These are phyloP conservation scores for Strix aluco DNA, from an alignment of 2,113 vertebrate genomes.

Conservation along the genomic window DNA sequence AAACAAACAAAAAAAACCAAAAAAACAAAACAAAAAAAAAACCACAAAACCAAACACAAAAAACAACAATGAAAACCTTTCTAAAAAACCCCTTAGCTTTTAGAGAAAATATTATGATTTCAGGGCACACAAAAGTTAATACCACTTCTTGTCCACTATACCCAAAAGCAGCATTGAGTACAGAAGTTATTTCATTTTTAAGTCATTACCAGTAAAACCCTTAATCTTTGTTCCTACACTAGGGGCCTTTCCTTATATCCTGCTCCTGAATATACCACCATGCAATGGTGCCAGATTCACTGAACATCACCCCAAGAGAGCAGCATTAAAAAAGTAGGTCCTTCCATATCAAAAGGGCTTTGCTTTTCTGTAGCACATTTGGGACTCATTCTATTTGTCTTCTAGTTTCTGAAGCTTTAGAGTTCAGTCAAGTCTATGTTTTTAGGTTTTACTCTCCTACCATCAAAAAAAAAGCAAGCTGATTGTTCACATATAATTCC, in stretches of 20 bases:
- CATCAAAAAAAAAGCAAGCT: not conserved
- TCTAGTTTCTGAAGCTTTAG: not conserved
- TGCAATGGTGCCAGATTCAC: not conserved
- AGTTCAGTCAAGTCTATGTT: not conserved
- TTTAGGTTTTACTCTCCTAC: not conserved
- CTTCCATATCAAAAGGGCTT: not conserved
- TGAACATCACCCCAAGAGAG: not conserved
- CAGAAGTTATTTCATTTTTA: conserved; percentile 11
- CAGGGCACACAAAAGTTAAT: not conserved
- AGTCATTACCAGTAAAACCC: not conserved
- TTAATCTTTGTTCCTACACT: not conserved
- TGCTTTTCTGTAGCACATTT: not conserved
- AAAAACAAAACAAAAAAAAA: too few species aligned
- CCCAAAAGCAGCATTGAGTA: not conserved
- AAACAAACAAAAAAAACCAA: not conserved
- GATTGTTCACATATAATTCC: not conserved
- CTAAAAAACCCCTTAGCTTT: rapidly evolving
- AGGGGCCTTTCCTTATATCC: not conserved
- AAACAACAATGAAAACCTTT: not conserved
- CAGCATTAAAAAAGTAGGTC: not conserved
- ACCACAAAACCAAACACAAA: not conserved
- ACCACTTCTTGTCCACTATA: not conserved
- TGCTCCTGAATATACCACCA: not conserved
- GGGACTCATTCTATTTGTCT: not conserved
- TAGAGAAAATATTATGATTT: not conserved